These are phyloP conservation scores for Falcunculus frontatus DNA, from an alignment of 2,113 vertebrate genomes.

Conservation along the genomic window DNA sequence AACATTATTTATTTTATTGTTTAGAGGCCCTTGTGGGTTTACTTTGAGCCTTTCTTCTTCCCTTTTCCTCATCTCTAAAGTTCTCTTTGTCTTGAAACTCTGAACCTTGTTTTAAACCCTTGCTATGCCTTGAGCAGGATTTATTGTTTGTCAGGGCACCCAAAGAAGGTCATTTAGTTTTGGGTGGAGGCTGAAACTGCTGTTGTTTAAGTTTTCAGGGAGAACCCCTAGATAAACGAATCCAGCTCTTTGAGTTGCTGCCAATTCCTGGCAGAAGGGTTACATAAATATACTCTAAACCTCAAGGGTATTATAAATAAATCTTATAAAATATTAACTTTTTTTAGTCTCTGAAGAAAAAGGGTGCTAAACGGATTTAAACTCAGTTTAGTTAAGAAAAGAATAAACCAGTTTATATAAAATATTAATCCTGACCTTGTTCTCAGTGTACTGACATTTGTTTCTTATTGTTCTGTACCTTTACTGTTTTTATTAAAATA, in stretches of 20 bases:
- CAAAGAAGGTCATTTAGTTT: slow-evolving; percentile 51
- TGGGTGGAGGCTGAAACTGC: slow-evolving; percentile 55
- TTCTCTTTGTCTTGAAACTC: slow-evolving; percentile 1
- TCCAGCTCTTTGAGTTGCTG: slow-evolving; percentile 57
- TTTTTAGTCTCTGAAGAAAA: slow-evolving; percentile 8
- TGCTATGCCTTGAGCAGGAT: slow-evolving; percentile 24
- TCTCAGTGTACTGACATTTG: neutral
- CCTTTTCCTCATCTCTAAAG: neutral
- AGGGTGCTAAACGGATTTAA: slow-evolving; percentile 32
- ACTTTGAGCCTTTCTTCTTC: neutral
- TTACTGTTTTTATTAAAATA: neutral
- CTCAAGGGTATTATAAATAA: slow-evolving; percentile 59
- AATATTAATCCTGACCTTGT: neutral
- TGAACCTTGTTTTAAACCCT: slow-evolving; percentile 17
- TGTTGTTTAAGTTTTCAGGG: slow-evolving; percentile 45
- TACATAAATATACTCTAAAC: slow-evolving; percentile 57
- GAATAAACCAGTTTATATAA: neutral
- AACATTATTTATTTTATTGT: neutral
- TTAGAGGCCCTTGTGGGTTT: neutral
- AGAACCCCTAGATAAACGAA: slow-evolving; percentile 57
- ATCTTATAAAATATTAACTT: slow-evolving; percentile 51
- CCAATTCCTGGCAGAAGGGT: slow-evolving; percentile 51
- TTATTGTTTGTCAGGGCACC: slow-evolving; percentile 48
- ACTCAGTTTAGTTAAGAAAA: neutral
- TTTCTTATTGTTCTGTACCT: neutral